Evolutionary conservation across 2,797 vertebrate species (phyloP).

Genomic region (Taenioides sp.): DNA sequence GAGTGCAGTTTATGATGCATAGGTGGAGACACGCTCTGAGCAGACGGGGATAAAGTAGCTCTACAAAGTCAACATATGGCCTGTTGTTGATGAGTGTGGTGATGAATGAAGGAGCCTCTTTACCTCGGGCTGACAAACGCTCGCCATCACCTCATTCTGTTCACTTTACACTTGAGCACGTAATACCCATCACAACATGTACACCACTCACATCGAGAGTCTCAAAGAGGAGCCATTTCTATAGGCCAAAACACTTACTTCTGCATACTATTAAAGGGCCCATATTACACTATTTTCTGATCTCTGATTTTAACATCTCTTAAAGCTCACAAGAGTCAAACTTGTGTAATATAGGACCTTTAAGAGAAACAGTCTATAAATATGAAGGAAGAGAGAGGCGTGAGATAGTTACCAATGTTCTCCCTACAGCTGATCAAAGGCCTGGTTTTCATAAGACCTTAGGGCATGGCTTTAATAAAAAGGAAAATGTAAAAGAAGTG

Average conservation of each 20-base stretch:
- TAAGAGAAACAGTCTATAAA: conserved; percentile 2
- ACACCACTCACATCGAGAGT: not conserved
- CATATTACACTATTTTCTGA: conserved; percentile 2
- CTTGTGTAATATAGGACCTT: too few species aligned
- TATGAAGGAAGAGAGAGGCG: conserved; percentile 19
- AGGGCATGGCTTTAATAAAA: conserved; percentile 34
- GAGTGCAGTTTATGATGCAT: conserved; percentile 19
- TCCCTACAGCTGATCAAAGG: conserved; percentile 48
- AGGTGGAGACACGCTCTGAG: conserved; percentile 6
- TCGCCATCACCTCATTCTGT: conserved; percentile 43
- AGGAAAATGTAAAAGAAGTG: conserved; percentile 19
- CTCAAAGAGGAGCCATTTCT: not conserved
- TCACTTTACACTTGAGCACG: conserved; percentile 25
- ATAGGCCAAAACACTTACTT: not conserved
- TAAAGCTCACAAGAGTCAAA: too few species aligned
- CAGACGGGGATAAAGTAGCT: conserved; percentile 6
- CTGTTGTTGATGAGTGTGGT: conserved; percentile 25
- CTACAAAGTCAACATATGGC: conserved; percentile 32
- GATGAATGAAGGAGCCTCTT: conserved; percentile 40
- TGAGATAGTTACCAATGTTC: conserved; percentile 37
- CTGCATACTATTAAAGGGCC: not conserved
- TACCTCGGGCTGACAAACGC: conserved; percentile 24
- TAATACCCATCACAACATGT: conserved; percentile 10
- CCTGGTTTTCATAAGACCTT: conserved; percentile 32
- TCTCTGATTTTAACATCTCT: too few species aligned